Conservation (phyloP, 1,140 invertebrate genomes). For the Sogatella furcifera region DNA sequence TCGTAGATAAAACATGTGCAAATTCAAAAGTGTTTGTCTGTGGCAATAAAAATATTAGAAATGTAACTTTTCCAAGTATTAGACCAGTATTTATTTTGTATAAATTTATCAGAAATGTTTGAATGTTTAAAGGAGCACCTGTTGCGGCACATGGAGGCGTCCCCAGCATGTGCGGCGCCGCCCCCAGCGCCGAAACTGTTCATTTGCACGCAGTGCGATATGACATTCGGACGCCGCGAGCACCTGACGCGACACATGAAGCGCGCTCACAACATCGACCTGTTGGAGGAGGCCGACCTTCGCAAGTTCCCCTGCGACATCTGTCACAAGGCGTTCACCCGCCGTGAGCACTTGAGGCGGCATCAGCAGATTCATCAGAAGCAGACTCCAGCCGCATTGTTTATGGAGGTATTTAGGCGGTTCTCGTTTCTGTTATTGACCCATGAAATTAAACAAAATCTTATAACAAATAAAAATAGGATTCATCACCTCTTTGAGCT, state of each 20-base stretch:
- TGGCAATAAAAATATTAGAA: too few relatives aligned
- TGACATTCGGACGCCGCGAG: conserved; percentile 89
- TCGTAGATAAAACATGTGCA: too few relatives aligned
- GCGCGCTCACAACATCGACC: conserved; percentile 21
- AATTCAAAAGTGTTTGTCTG: too few relatives aligned
- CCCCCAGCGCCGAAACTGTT: conserved; percentile 69
- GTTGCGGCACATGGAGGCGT: conserved; percentile 63
- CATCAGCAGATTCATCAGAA: conserved; percentile 22
- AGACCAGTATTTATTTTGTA: too few relatives aligned
- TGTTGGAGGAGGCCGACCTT: conserved; percentile 15
- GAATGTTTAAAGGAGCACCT: too few relatives aligned
- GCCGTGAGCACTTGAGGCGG: conserved; percentile 24
- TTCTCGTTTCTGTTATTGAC: too few relatives aligned
- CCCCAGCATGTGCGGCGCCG: conserved; percentile 61
- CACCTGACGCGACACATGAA: conserved; percentile 75
- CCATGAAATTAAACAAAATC: too few relatives aligned
- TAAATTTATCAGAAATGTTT: too few relatives aligned
- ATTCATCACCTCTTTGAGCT: too few relatives aligned
- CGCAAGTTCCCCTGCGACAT: conserved; percentile 27
- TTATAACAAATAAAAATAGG: too few relatives aligned
- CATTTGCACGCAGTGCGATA: conserved; percentile 87
- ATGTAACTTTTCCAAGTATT: too few relatives aligned
- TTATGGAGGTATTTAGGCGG: background rate
- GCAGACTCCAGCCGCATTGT: conserved; percentile 3
- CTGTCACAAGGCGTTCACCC: conserved; percentile 27